phyloP scores from a whole-genome alignment of 2,113 vertebrate species.

The Chaetodon trifascialis region DNA sequence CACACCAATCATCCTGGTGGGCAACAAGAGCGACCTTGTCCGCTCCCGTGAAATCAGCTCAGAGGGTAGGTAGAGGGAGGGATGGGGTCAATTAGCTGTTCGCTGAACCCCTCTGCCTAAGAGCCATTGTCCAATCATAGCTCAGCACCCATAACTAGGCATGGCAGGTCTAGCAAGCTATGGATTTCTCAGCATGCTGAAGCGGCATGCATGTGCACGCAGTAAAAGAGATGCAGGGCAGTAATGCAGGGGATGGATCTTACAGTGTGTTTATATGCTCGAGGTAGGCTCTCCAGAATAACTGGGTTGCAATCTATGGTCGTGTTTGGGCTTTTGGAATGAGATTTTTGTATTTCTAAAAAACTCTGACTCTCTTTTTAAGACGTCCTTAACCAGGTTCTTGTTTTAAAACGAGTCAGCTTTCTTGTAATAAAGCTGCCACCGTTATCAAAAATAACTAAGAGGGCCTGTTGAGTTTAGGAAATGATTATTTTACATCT shows the following conservation, averaged over 20 bases:
- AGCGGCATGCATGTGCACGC: not conserved
- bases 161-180: not conserved
- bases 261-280: not conserved
- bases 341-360: too few species aligned
- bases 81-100: too few species aligned
- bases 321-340: not conserved
- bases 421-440: not conserved
- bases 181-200: not conserved
- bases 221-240: not conserved
- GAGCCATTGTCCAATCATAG: not conserved
- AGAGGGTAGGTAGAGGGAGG: constrained; percentile 75
- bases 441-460: not conserved
- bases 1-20: constrained; percentile 86
- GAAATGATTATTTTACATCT: not conserved
- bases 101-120: not conserved
- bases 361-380: too few species aligned
- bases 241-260: not conserved
- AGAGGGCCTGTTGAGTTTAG: not conserved
- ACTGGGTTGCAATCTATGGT: not conserved
- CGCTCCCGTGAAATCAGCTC: constrained; percentile 86
- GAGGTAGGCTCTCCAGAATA: too few species aligned
- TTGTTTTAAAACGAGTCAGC: too few species aligned
- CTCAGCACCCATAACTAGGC: not conserved
- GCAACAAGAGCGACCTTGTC: constrained; percentile 88
- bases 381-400: too few species aligned